Conservation (phyloP, 2,113 vertebrate species). For the Notiomystis cincta region DNA sequence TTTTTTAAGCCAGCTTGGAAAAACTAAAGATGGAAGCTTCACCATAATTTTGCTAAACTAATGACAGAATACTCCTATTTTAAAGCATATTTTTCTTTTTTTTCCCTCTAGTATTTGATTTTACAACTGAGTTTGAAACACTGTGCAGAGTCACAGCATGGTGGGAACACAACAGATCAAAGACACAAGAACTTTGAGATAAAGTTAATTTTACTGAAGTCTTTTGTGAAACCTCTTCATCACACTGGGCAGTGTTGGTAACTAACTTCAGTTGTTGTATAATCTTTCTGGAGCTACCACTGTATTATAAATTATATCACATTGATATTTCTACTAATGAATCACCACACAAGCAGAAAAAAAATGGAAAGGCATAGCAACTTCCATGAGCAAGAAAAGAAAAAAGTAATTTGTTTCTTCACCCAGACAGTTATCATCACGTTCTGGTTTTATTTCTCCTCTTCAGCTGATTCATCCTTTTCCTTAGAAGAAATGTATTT, state of each 20-base stretch:
- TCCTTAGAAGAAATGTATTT: background rate
- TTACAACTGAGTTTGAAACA: background rate
- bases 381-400: background rate
- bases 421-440: background rate
- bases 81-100: background rate
- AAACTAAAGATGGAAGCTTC: background rate
- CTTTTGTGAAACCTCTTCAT: background rate
- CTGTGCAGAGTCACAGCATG: background rate
- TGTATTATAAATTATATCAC: background rate
- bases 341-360: background rate
- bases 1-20: background rate
- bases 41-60: background rate
- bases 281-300: background rate
- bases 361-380: background rate
- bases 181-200: background rate
- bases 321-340: background rate
- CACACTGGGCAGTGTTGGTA: background rate
- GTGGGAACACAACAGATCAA: background rate
- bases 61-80: background rate
- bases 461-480: background rate
- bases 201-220: background rate
- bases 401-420: background rate
- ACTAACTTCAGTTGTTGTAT: background rate
- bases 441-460: background rate
- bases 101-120: background rate